Base-by-base conservation (phyloP, 2,888 invertebrate species). In the Chloroclysta siterata region DNA sequence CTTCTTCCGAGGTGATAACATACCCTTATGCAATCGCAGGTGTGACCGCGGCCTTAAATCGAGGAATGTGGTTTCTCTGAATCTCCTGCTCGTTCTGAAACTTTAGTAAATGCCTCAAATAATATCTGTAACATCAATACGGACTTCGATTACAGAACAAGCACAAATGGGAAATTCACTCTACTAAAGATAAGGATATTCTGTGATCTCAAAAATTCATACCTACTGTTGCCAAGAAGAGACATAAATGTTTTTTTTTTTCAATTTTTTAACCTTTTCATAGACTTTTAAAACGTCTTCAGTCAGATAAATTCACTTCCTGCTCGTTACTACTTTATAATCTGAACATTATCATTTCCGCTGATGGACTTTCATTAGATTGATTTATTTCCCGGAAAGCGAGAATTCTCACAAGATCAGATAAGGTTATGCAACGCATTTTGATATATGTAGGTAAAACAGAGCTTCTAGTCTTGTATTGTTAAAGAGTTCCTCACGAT, bases 401-500 rank as follows among this genome's bases (percentile, higher is more conserved):
- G 36, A 53, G 50, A 62, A 51, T 56, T 64, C 61, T 60, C 42
- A 46, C 58, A 33, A 64, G 57, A 65, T 68, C 42, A 53, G 65
- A 59, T 69, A 52, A 50, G 46, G 36, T 66, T 70, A 61, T 44
- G 54, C 60, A 67, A 70, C 41, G 55, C 39, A 29, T 39, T 56
- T 42, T 50, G 58, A 41, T 50, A 50, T 17, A 13, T 44, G 22
- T 42, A 36, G n/a, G 17, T 22, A 39, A 36, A 44, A 14, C 52
- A 53, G 17, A 59, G 58, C 55, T 66, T 56, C 53, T 61, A 63
- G 52, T 62, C 68, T 66, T 60, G 65, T 65, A 70, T 72, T 70
- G 68, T 70, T 72, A 59, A 42, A 36, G 55, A 54, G 53, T 68
- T 71, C 48, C 63, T 66, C 67, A 63, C 65, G 65, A 52, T 60